A percentile compares a stretch with the other conserved stretches of the same genome.
These are phyloP conservation scores for Thaumatotibia leucotreta DNA, from an alignment of 1,140 invertebrate species.

Conservation along the genomic window DNA sequence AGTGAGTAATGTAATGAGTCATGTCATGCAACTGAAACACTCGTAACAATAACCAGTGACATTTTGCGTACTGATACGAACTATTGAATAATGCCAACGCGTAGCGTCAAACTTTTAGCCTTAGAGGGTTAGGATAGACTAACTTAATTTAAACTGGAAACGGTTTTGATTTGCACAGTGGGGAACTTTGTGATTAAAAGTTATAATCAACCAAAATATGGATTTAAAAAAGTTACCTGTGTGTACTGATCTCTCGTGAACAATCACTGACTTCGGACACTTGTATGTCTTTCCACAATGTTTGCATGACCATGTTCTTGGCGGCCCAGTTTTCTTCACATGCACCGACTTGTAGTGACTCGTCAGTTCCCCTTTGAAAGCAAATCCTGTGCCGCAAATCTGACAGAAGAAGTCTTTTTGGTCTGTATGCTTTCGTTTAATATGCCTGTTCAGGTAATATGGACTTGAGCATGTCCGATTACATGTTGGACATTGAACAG, in stretches of 20 bases:
- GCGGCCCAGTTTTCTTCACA: slow-evolving; percentile 44
- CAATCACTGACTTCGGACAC: slow-evolving; percentile 61
- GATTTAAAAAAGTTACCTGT: slow-evolving; percentile 51
- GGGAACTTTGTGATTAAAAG: no score
- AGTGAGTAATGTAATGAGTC: no score
- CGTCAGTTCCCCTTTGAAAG: slow-evolving; percentile 57
- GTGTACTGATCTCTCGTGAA: slow-evolving; percentile 71
- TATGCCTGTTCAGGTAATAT: slow-evolving; percentile 61
- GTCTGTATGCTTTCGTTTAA: slow-evolving; percentile 54
- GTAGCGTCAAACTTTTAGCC: no score
- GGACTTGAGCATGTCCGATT: slow-evolving; percentile 47
- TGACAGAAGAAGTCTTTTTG: slow-evolving; percentile 59
- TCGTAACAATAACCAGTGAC: no score
- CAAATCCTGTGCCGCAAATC: slow-evolving; percentile 57
- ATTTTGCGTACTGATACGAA: no score
- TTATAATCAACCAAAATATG: no score
- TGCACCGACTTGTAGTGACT: slow-evolving; percentile 63
- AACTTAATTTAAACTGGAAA: no score
- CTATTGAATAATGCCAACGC: no score
- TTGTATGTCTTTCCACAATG: slow-evolving; percentile 66
- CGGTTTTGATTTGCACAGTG: no score
- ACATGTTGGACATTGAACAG: slow-evolving; percentile 53
- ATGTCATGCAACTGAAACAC: no score
- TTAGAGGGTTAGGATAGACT: no score
- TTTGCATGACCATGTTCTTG: slow-evolving; percentile 56